Evolutionary conservation across 1,140 invertebrate genomes (phyloP).

Genomic region (Himalopsyche phryganea): DNA sequence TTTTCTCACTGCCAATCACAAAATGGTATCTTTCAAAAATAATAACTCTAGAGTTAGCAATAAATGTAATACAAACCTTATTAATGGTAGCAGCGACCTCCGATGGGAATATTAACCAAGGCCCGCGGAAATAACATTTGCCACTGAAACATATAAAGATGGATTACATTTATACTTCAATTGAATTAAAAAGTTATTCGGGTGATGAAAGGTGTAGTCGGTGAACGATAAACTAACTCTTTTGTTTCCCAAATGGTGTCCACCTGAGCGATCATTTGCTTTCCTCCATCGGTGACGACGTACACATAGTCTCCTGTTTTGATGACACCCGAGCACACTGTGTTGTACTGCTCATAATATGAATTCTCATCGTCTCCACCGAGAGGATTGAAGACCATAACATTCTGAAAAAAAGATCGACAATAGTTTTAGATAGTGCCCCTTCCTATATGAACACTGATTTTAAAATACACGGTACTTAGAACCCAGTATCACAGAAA

Average conservation of each 20-base stretch:
- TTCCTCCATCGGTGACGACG: conserved; percentile 80
- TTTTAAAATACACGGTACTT: neutral
- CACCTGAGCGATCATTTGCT: conserved; percentile 88
- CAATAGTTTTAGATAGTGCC: too few relatives aligned
- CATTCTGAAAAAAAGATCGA: conserved; percentile 61
- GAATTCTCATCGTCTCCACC: conserved; percentile 69
- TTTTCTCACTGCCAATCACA: too few relatives aligned
- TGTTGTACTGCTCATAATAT: conserved; percentile 91
- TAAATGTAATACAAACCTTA: conserved; percentile 42
- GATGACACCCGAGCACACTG: conserved; percentile 72
- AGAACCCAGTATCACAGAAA: too few relatives aligned
- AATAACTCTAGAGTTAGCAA: too few relatives aligned
- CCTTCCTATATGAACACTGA: too few relatives aligned
- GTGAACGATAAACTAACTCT: conserved; percentile 58
- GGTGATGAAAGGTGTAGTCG: neutral
- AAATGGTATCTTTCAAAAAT: too few relatives aligned
- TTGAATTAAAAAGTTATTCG: neutral
- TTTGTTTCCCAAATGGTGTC: conserved; percentile 91
- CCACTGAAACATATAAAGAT: conserved; percentile 58
- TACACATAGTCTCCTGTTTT: conserved; percentile 94
- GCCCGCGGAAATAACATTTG: conserved; percentile 88
- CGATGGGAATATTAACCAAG: conserved; percentile 84
- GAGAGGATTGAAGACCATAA: conserved; percentile 64
- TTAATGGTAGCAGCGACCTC: conserved; percentile 75
- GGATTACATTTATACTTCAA: neutral